Base-by-base conservation (phyloP, 2,113 vertebrate genomes). In the western clawed frog (Xenopus tropicalis) region DNA sequence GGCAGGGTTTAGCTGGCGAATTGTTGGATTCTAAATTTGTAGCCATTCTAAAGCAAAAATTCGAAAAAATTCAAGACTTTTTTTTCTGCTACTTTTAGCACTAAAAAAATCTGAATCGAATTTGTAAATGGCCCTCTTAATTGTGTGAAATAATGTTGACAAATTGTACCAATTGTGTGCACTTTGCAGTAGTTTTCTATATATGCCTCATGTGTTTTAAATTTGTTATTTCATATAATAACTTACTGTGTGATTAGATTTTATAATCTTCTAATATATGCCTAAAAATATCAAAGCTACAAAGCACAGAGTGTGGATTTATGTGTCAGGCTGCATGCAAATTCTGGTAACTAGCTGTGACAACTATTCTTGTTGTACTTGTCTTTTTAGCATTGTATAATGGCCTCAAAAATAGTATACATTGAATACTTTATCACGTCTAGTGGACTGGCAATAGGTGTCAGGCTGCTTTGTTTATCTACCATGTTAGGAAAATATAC, bases 391-490 rank as follows among this genome's bases (percentile, higher is more conserved):
- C 44, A 74, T 69, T 76, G 57, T 56, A 76, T 76, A 76, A 76
- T 69, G 66, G 66, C 46, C 66, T 69, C 59, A 76, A 76, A 76
- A 76, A 76, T 76, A 69, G 59, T 69, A 83, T 80, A 80, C 75
- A 75, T 71, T 83, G 79, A 84, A 86, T 78, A 64, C 78, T 81
- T 83, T 76, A 69, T 43, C 29, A 11, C 46, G 43, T 76, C 58
- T 29, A 56, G 66, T 69, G 73, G 66, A 76, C 59, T 52, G 73
- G 59, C 66, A 76, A 76, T 77, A 67, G 83, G 85, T 67, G 84
- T 25, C 21, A 72, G 64, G 81, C 80, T 58, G 77, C 86, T 88
- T 86, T 87, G 83, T 86, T 89, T 88, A 85, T 78, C 82, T 82
- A 82, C 81, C 83, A 66, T 83, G 75, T 85, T 82, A 77, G 80